These are phyloP conservation scores for Caenorhabditis latens DNA, from an alignment of 1,140 invertebrate species.

Conservation along the genomic window DNA sequence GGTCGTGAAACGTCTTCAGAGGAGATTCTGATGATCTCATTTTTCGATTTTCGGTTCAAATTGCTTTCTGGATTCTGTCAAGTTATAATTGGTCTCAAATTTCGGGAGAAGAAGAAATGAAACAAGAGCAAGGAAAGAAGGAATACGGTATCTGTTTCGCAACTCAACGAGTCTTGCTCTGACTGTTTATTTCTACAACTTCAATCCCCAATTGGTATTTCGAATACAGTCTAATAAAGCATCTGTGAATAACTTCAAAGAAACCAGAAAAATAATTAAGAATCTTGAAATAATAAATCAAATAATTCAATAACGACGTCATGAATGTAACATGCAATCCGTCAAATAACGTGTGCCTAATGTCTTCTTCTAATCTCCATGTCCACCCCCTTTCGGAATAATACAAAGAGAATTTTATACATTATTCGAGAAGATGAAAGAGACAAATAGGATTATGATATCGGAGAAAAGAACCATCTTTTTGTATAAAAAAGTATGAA, in stretches of 20 bases:
- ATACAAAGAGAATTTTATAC: conserved; percentile 35
- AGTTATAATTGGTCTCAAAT: conserved; percentile 31
- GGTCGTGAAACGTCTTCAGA: neutral
- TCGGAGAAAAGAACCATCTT: neutral
- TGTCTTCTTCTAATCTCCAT: neutral
- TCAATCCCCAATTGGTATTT: no score
- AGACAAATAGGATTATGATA: conserved; percentile 41
- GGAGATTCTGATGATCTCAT: neutral
- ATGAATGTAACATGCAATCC: conserved; percentile 21
- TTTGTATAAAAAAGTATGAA: neutral
- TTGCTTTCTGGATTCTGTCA: neutral
- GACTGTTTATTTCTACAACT: no score
- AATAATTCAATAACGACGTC: neutral
- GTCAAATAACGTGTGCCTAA: conserved; percentile 13
- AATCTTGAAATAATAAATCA: neutral
- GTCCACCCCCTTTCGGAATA: conserved; percentile 8
- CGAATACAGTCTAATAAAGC: no score
- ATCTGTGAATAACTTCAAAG: no score
- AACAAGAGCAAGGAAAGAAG: neutral
- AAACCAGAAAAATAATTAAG: no score
- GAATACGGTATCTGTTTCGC: neutral
- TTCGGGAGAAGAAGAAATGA: neutral
- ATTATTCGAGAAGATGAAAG: conserved; percentile 3
- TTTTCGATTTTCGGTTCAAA: neutral
- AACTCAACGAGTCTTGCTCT: neutral